A percentile compares a stretch with the other conserved stretches of the same genome.
Evolutionary conservation across 2,888 invertebrate species (phyloP).

Genomic region (Cryptophagus acutangulus): DNA sequence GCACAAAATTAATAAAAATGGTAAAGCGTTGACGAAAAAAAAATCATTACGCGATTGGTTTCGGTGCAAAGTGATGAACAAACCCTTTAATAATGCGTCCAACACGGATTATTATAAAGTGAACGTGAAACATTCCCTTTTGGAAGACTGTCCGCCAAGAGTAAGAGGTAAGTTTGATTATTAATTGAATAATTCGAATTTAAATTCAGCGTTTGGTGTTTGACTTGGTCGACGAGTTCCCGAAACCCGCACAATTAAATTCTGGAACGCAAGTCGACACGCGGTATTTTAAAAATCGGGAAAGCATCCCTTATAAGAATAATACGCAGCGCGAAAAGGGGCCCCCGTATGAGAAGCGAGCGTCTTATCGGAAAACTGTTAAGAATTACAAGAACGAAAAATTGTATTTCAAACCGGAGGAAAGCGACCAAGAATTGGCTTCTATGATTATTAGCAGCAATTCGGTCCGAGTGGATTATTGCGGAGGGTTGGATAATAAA

Average conservation of each 20-base stretch:
- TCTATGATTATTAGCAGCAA: background rate
- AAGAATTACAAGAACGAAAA: conserved; percentile 15
- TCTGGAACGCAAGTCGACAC: background rate
- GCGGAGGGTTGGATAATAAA: too few species aligned
- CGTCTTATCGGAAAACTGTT: conserved; percentile 29
- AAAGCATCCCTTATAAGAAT: too few species aligned
- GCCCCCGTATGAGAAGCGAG: conserved; percentile 6
- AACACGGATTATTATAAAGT: conserved; percentile 29
- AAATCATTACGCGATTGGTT: too few species aligned
- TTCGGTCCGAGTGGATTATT: background rate
- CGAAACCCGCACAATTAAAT: conserved; percentile 25
- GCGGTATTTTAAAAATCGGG: too few species aligned
- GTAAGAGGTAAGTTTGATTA: conserved; percentile 17
- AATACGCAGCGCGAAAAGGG: too few species aligned
- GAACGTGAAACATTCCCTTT: conserved; percentile 26
- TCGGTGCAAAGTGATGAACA: background rate
- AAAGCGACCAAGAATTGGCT: background rate
- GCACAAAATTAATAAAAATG: background rate
- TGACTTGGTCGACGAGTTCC: conserved; percentile 40
- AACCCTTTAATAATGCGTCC: background rate
- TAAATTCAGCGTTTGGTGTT: conserved; percentile 41
- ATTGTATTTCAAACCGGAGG: background rate
- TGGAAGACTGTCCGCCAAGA: conserved; percentile 24
- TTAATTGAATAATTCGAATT: conserved; percentile 10
- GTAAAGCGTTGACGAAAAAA: background rate